A percentile compares a stretch with the other conserved stretches of the same genome.
phyloP scores from a whole-genome alignment of 2,888 invertebrate species.

The Steinernema carpocapsae region DNA sequence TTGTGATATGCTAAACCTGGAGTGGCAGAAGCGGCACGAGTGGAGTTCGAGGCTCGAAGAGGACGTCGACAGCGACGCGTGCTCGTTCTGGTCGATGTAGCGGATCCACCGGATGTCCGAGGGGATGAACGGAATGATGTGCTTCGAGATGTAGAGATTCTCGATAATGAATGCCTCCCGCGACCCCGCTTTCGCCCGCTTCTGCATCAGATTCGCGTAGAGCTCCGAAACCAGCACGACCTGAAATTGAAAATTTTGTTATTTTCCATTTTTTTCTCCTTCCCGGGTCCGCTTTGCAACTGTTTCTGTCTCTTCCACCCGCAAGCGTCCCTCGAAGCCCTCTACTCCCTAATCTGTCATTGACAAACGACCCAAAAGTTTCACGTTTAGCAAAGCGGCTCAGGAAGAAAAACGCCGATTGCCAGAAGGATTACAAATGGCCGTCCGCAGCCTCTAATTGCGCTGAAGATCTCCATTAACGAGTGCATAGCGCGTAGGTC shows the following conservation, averaged over 20 bases:
- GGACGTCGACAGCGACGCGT: constrained; percentile 57
- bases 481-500: neutral
- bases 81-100: constrained; percentile 64
- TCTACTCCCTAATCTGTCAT: neutral
- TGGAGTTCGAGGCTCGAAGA: constrained; percentile 62
- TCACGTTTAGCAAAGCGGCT: neutral
- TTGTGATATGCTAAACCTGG: constrained; percentile 58
- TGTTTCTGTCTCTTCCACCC: no score
- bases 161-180: constrained; percentile 69
- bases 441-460: constrained; percentile 9
- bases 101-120: constrained; percentile 67
- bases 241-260: constrained; percentile 46
- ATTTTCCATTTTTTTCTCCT: no score
- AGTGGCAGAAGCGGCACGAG: constrained; percentile 68
- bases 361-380: constrained; percentile 6
- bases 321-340: no score
- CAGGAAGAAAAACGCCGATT: constrained; percentile 16
- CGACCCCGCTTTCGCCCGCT: constrained; percentile 60
- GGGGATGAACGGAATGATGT: constrained; percentile 69
- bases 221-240: constrained; percentile 69
- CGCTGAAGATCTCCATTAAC: constrained; percentile 8
- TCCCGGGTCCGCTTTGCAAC: no score
- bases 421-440: constrained; percentile 13
- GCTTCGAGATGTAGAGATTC: constrained; percentile 68
- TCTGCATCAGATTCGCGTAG: constrained; percentile 69